Evolutionary conservation across 1,140 invertebrate species (phyloP).

Genomic region (Helicoverpa zea): DNA sequence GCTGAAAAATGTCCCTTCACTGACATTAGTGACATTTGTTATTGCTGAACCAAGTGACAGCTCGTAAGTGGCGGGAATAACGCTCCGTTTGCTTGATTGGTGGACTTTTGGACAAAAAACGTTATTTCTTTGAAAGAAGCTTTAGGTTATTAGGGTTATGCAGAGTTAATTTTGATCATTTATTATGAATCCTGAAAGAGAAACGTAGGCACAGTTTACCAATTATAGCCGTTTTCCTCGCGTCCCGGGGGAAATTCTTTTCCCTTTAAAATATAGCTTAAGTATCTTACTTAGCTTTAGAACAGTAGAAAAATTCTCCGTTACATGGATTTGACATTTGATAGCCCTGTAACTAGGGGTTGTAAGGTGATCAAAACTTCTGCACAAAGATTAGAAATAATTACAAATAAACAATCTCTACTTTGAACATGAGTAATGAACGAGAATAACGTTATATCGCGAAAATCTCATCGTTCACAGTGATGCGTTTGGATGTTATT

Average conservation of each 20-base stretch:
- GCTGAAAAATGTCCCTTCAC: constrained; percentile 45
- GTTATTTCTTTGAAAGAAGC: neutral
- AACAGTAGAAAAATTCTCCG: no score
- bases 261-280: no score
- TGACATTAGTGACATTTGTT: constrained; percentile 37
- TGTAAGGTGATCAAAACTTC: no score
- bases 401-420: neutral
- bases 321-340: no score
- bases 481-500: neutral
- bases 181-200: no score
- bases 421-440: neutral
- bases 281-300: no score
- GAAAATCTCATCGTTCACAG: neutral
- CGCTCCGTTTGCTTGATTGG: constrained; percentile 18
- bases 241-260: no score
- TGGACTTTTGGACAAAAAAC: constrained; percentile 10
- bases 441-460: neutral
- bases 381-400: neutral
- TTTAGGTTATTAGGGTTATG: neutral
- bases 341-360: no score
- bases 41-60: constrained; percentile 40
- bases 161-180: no score
- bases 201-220: no score
- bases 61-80: constrained; percentile 48
- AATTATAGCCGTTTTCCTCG: no score